Base-by-base conservation (phyloP, 30 jellyfish, hydroid and myxozoan genomes). In the Hydractinia symbiolongicarpus region DNA sequence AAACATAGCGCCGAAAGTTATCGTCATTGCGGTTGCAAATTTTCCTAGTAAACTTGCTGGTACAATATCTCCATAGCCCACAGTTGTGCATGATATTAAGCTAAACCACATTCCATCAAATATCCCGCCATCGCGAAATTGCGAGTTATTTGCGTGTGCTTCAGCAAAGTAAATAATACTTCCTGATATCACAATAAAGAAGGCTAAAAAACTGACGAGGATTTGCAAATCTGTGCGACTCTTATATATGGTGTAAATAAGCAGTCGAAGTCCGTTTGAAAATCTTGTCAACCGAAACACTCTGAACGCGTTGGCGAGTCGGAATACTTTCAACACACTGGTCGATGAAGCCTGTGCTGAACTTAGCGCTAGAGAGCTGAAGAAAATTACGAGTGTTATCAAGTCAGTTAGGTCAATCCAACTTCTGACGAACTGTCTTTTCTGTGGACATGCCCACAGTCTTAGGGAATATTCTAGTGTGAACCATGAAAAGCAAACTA, bases 21-120 rank as follows among this genome's bases (percentile, higher is more conserved):
- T 90, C 15, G 96, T 89, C 53, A 82, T 67, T 1, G 90, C 83
- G 10, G 95, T 88, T 9, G 81, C 84, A 6, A 83, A 52, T 66
- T 89, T 89, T 16, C 96, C 96, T 5, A 79, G 54, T 7, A 78
- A 52, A 9, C 92, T 75, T 44, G 84, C 53, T 7, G 96, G 96
- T 8, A 77, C 88, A 13, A 88, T 79, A 68, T 89, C 96, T 11
- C 96, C 96, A 76, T 89, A 89, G 15, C 96, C 96, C 13, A 89
- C 95, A 6, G 96, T 89, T 50, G 96, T 89, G 73, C 96, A 89
- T 4, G 96, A 83, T 52, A 89, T 83, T 9, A 89, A 77, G 70
- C 95, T 88, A 87, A 90, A 89, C 96, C 96, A 89, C 16, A 89
- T 57, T 15, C 95, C 96, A 79, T 73, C 82, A 55, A 81, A 87